Evolutionary conservation across 2,797 vertebrate genomes (phyloP), one percentile per base, ranked within the genome.

Genomic region (Heterohyrax brucei): DNA sequence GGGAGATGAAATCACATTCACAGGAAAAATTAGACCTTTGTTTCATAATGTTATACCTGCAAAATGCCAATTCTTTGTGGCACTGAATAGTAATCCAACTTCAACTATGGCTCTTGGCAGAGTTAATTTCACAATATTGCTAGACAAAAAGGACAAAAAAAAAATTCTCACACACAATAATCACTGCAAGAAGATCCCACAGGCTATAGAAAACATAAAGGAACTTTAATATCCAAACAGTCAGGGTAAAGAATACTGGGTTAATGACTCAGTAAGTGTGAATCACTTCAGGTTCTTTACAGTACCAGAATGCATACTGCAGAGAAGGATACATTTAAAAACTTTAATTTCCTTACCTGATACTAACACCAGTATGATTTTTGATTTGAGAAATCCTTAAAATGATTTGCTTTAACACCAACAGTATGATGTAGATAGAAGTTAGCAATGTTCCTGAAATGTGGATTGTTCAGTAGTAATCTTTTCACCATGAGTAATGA

Each of bases 181-280:
- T 89, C 89, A 97, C 94, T 95, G 86, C 95, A 93, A 97, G 87
- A 97, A 96, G 70, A 98, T 95, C 94, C 89, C 97, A 97, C 77
- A 96, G 81, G 53, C 95, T 97, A 96, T 96, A 97, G 93, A 97
- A 98, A 97, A 97, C 95, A 97, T 97, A 98, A 96, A 97, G 91
- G 84, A 97, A 97, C 95, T 97, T 98, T 97, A 98, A 97, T 98
- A 97, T 96, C 87, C 95, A 97, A 98, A 98, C 76, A 97, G 94
- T 94, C 93, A 94, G 93, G 94, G 94, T 89, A 96, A 97, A 92
- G 84, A 97, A 96, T 96, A 97, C 94, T 97, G 89, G 87, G 94
- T 96, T 95, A 87, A 89, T 73, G 93, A 96, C 83, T 89, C 93
- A 91, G 70, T 79, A 76, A 95, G 78, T 93, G 77, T 92, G 87